These are phyloP conservation scores for Thysanoteuthis rhombus DNA, from an alignment of 2,888 invertebrate species.

Conservation along the genomic window DNA sequence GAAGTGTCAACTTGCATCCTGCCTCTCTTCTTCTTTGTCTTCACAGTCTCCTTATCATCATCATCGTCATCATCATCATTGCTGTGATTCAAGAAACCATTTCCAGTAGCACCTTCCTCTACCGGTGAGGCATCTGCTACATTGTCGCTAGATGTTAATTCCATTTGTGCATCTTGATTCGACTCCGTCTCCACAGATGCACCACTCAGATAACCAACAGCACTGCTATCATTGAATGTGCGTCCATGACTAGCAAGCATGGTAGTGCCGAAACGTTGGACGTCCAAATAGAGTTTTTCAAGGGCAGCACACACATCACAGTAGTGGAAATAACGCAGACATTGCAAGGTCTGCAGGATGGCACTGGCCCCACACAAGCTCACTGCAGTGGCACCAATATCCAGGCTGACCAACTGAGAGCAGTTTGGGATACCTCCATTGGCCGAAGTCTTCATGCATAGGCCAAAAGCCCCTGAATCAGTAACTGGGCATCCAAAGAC, in stretches of 20 bases:
- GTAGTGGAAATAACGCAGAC: conserved; percentile 16
- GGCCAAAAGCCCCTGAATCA: conserved; percentile 38
- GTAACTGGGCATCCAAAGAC: conserved; percentile 42
- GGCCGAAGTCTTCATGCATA: conserved; percentile 35
- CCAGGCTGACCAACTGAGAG: conserved; percentile 32
- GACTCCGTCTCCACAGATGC: not conserved
- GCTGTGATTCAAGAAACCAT: not conserved
- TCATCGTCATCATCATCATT: conserved; percentile 19
- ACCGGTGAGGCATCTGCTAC: not conserved
- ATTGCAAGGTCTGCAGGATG: conserved; percentile 33
- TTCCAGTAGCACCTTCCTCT: not conserved
- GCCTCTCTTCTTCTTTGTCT: not conserved
- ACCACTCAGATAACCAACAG: not conserved
- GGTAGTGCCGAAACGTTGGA: not conserved
- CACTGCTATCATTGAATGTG: not conserved
- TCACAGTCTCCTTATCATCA: conserved; percentile 35
- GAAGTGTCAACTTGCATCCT: not conserved
- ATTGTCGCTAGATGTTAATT: not conserved
- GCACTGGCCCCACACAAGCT: conserved; percentile 25
- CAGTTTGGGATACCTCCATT: conserved; percentile 35
- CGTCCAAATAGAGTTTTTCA: conserved; percentile 22
- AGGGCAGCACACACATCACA: conserved; percentile 31
- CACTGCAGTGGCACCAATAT: conserved; percentile 35
- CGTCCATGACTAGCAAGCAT: not conserved
- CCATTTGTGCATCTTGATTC: not conserved